Conservation (phyloP, 1,140 invertebrate genomes). For the Ceratina japonica region DNA sequence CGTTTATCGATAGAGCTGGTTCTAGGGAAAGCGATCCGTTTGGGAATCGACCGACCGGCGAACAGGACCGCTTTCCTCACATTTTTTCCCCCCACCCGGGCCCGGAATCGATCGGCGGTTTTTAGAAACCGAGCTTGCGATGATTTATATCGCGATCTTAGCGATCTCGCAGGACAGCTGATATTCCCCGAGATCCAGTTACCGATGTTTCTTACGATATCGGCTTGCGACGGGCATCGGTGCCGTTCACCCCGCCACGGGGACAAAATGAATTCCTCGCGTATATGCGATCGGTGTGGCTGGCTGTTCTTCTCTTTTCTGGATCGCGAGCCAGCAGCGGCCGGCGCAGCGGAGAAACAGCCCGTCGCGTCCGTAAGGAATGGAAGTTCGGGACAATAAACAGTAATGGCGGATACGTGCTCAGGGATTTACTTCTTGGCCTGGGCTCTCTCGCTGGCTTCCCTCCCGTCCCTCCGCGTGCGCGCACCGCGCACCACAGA, state of each 20-base stretch:
- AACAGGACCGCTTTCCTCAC: no score
- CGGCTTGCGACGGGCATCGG: conserved; percentile 29
- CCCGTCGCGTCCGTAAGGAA: conserved; percentile 58
- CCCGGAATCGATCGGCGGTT: no score
- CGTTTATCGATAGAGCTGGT: conserved; percentile 45
- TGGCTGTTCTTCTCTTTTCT: conserved; percentile 50
- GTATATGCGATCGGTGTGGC: conserved; percentile 41
- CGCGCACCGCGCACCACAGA: background rate
- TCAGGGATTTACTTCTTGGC: conserved; percentile 64
- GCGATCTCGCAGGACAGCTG: no score
- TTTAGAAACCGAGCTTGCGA: no score
- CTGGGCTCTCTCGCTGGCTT: conserved; percentile 1
- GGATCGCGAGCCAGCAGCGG: conserved; percentile 27
- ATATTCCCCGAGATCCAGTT: no score
- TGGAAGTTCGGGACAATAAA: conserved; percentile 75
- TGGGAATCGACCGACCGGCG: background rate
- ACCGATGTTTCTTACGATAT: no score
- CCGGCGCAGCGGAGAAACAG: conserved; percentile 3
- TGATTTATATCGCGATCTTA: no score
- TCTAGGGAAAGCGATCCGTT: conserved; percentile 37
- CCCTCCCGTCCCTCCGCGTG: background rate
- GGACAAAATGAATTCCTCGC: conserved; percentile 39
- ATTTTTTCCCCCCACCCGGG: background rate
- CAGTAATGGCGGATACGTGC: conserved; percentile 71
- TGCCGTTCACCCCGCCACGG: conserved; percentile 51